Evolutionary conservation across 2,797 vertebrate genomes (phyloP).

Genomic region (Sternarchorhynchus goeldii): DNA sequence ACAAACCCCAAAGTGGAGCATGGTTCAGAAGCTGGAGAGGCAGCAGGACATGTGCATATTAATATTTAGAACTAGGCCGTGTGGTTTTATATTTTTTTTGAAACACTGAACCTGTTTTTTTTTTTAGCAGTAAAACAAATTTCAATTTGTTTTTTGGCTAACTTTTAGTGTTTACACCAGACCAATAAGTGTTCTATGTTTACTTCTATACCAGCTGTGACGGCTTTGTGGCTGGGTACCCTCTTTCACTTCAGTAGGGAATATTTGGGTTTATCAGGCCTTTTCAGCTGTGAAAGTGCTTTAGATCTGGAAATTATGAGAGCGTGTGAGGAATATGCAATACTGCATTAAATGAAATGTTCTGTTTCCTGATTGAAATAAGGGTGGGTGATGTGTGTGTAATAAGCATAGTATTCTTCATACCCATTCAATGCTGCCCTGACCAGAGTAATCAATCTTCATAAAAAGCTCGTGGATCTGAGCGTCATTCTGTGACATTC

Average conservation of each 20-base stretch:
- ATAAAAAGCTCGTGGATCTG: conserved; percentile 78
- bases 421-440: conserved; percentile 78
- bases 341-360: conserved; percentile 17
- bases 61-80: neutral
- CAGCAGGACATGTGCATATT: neutral
- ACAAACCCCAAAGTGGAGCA: neutral
- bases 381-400: conserved; percentile 42
- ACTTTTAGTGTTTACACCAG: too few relatives aligned
- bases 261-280: neutral
- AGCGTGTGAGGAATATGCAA: conserved; percentile 1
- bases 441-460: conserved; percentile 78
- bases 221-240: neutral
- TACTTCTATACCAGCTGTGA: neutral
- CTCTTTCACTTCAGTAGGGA: neutral
- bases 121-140: too few relatives aligned
- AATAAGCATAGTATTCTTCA: conserved; percentile 57
- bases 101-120: too few relatives aligned
- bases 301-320: neutral
- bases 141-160: too few relatives aligned
- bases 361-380: conserved; percentile 40
- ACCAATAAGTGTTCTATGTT: neutral
- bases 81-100: neutral
- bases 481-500: conserved; percentile 71
- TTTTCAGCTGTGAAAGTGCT: neutral
- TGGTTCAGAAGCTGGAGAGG: too few relatives aligned